Percentiles rank a stretch among this genome's conserved stretches.
Conservation (phyloP, 2,113 vertebrate species). For the Leptobrachium leishanense region DNA sequence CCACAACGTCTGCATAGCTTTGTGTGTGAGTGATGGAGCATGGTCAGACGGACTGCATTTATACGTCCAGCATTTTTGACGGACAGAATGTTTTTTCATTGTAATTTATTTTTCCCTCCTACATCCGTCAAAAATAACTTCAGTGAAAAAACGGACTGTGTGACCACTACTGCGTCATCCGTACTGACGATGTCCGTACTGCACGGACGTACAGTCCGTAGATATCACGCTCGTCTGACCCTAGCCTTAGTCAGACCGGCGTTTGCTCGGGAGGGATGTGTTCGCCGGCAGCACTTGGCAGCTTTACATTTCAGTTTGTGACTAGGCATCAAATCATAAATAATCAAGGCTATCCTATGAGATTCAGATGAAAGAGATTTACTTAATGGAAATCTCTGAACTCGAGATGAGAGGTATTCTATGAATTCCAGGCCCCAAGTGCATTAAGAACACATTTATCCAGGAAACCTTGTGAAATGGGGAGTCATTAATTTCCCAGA, state of each 20-base stretch:
- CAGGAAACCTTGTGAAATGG: conserved; percentile 29
- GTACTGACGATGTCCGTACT: no score
- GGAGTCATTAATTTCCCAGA: conserved; percentile 25
- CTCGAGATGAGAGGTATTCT: conserved; percentile 38
- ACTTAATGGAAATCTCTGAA: conserved; percentile 48
- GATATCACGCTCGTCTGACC: no score
- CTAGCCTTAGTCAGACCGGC: neutral
- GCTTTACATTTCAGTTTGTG: conserved; percentile 31
- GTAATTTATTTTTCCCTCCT: no score
- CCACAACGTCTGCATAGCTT: no score
- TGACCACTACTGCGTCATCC: no score
- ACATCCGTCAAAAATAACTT: no score
- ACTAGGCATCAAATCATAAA: conserved; percentile 45
- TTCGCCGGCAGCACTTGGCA: conserved; percentile 4
- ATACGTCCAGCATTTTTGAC: no score
- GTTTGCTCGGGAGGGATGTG: conserved; percentile 6
- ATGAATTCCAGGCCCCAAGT: conserved; percentile 25
- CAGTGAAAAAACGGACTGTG: no score
- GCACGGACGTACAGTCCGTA: no score
- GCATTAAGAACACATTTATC: conserved; percentile 46
- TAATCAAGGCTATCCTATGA: conserved; percentile 36
- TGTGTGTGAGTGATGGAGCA: no score
- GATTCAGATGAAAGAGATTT: conserved; percentile 46
- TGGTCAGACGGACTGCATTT: no score
- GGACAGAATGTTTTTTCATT: no score